Conservation (phyloP, 2,888 invertebrate species). For the Drosophila aldrichi region DNA sequence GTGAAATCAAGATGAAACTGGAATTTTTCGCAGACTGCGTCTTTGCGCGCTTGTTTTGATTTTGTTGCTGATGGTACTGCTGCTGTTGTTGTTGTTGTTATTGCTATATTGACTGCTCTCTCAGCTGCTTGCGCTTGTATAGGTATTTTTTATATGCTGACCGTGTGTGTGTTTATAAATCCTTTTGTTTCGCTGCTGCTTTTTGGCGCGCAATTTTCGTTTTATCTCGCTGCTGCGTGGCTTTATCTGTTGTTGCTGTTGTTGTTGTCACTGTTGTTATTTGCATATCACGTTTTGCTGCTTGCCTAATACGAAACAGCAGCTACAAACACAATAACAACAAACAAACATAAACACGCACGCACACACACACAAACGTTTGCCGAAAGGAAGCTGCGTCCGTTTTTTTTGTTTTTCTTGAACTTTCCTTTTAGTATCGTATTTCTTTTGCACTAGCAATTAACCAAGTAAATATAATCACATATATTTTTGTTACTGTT, state of each 20-base stretch:
- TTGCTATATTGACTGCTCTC: conserved; percentile 29
- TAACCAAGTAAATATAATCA: conserved; percentile 38
- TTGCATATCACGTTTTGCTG: conserved; percentile 78
- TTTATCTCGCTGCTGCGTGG: conserved; percentile 36
- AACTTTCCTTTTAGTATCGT: conserved; percentile 14
- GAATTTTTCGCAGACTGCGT: conserved; percentile 56
- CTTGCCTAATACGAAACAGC: conserved; percentile 66
- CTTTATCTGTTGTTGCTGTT: conserved; percentile 7
- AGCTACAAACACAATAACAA: conserved; percentile 63
- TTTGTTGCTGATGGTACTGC: conserved; percentile 31
- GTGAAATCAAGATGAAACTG: conserved; percentile 60
- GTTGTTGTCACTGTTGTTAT: conserved; percentile 47
- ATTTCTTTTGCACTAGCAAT: conserved; percentile 36
- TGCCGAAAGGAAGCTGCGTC: conserved; percentile 50
- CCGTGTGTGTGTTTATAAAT: conserved; percentile 59
- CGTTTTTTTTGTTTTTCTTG: conserved; percentile 27
- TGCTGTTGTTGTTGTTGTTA: conserved; percentile 24
- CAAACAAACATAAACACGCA: conserved; percentile 36
- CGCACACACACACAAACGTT: conserved; percentile 14
- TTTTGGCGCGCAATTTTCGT: conserved; percentile 75
- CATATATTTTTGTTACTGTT: conserved; percentile 14
- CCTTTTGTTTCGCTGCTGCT: conserved; percentile 64
- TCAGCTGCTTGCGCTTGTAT: conserved; percentile 62
- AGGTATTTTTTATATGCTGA: conserved; percentile 32
- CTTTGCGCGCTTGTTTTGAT: conserved; percentile 65